phyloP scores from a whole-genome alignment of 2,888 invertebrate species.

The Morpho achilles region DNA sequence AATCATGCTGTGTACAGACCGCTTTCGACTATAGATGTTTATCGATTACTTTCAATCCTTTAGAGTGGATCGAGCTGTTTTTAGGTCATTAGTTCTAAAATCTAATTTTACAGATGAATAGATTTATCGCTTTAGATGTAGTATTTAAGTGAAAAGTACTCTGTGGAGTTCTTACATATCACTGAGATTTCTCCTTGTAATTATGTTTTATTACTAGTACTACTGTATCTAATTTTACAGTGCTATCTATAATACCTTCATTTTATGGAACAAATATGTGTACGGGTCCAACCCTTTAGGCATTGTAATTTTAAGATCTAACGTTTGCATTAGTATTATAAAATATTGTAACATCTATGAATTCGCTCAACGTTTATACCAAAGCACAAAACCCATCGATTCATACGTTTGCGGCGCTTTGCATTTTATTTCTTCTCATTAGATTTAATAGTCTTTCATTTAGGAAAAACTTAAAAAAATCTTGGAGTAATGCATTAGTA shows the following conservation, averaged over 20 bases:
- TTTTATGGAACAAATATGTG: conserved; percentile 68
- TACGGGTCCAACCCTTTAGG: conserved; percentile 78
- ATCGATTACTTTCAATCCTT: conserved; percentile 20
- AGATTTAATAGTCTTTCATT: conserved; percentile 77
- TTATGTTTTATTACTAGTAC: conserved; percentile 51
- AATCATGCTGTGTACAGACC: conserved; percentile 35
- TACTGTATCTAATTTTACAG: conserved; percentile 57
- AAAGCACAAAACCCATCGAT: conserved; percentile 79
- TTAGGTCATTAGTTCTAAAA: conserved; percentile 58
- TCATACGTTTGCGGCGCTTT: conserved; percentile 65
- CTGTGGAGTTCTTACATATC: conserved; percentile 76
- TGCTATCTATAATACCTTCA: conserved; percentile 54
- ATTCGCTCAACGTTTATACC: conserved; percentile 79
- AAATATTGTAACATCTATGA: conserved; percentile 66
- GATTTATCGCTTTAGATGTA: conserved; percentile 73
- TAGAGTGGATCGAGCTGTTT: conserved; percentile 37
- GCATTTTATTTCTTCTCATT: conserved; percentile 58
- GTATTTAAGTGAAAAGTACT: conserved; percentile 69
- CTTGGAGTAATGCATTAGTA: conserved; percentile 52
- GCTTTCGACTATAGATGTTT: conserved; percentile 31
- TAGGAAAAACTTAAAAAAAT: conserved; percentile 70
- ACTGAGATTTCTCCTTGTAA: conserved; percentile 77
- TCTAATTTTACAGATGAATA: conserved; percentile 62
- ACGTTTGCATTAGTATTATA: conserved; percentile 72
- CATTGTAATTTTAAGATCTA: conserved; percentile 72